A percentile compares a stretch with the other conserved stretches of the same genome.
phyloP scores from a whole-genome alignment of 2,113 vertebrate genomes.

The chimpanzee (Pan troglodytes) region NHGRI_mPanTro3-v2.1_pri NC_072412.2:97416501-97417000 shows the following conservation, averaged over 20 bases:
- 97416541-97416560: background rate
- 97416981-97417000: background rate
- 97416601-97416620: background rate
- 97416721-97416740: background rate
- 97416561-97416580: background rate
- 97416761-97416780: background rate
- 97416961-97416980: background rate
- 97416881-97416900: background rate
- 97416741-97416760: background rate
- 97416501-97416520: background rate
- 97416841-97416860: background rate
- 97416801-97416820: background rate
- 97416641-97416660: background rate
- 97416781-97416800: accelerated
- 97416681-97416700: background rate
- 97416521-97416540: too few species aligned
- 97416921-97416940: background rate
- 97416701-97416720: background rate
- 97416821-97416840: background rate
- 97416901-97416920: background rate
- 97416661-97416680: background rate
- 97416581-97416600: background rate
- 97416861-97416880: background rate
- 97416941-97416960: background rate
- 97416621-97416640: background rate